Evolutionary conservation across 2,113 vertebrate species (phyloP).

Genomic region (Zootoca vivipara): DNA sequence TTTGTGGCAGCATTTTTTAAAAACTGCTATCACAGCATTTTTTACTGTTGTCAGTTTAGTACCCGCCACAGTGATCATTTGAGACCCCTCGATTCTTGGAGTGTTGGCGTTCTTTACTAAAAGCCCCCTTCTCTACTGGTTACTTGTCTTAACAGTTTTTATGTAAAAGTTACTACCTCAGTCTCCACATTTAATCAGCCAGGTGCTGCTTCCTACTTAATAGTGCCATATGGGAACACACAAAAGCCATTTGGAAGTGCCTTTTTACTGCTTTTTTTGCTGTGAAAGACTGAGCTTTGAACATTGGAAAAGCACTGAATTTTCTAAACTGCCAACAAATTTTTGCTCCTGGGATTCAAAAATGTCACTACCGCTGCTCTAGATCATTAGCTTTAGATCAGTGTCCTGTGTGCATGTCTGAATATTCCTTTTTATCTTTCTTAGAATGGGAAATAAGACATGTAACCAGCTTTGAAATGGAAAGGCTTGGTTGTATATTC

Average conservation of each 20-base stretch:
- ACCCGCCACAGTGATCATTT: background rate
- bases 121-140: slow-evolving; percentile 43
- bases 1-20: background rate
- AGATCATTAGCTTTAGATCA: background rate
- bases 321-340: slow-evolving; percentile 30
- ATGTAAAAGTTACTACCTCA: slow-evolving; percentile 64
- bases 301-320: slow-evolving; percentile 62
- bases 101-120: slow-evolving; percentile 11
- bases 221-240: slow-evolving; percentile 47
- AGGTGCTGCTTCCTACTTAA: slow-evolving; percentile 24
- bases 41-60: background rate
- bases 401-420: slow-evolving; percentile 26
- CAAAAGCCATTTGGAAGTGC: slow-evolving; percentile 73
- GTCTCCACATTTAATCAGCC: slow-evolving; percentile 46
- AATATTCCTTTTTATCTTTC: background rate
- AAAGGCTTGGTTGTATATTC: slow-evolving; percentile 23
- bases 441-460: slow-evolving; percentile 46
- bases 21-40: background rate
- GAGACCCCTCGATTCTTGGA: background rate
- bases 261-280: slow-evolving; percentile 52
- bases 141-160: slow-evolving; percentile 14
- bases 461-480: slow-evolving; percentile 24
- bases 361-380: slow-evolving; percentile 21
- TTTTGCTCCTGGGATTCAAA: slow-evolving; percentile 7
- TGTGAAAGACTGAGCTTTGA: slow-evolving; percentile 58